Evolutionary conservation across 2,113 vertebrate species (phyloP).

Genomic region (Pteronura brasiliensis): DNA sequence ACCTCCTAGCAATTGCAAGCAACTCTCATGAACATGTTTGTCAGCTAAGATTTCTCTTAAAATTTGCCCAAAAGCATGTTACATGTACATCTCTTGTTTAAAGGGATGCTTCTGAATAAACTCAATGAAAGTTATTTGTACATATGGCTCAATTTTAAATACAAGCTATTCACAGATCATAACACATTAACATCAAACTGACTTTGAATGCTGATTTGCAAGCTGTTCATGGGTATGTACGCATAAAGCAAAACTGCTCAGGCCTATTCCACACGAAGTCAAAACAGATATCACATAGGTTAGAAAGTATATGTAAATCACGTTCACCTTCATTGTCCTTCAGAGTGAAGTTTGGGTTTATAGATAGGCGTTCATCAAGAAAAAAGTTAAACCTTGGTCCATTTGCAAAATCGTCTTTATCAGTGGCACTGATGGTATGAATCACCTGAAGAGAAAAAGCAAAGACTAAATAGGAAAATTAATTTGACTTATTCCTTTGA

Average conservation of each 20-base stretch:
- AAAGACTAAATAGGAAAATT: conserved; percentile 56
- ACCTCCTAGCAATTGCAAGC: conserved; percentile 25
- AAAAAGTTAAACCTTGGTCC: conserved; percentile 94
- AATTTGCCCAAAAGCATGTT: conserved; percentile 63
- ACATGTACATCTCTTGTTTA: conserved; percentile 53
- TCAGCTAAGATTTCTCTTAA: conserved; percentile 66
- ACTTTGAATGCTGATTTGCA: conserved; percentile 53
- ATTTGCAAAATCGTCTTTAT: conserved; percentile 96
- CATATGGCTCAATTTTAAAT: conserved; percentile 72
- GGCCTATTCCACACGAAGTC: not conserved
- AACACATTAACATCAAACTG: conserved; percentile 50
- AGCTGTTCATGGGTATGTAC: conserved; percentile 7
- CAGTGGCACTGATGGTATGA: conserved; percentile 94
- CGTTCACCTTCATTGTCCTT: conserved; percentile 96
- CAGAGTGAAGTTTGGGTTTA: conserved; percentile 97
- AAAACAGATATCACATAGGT: not conserved
- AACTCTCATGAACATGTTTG: conserved; percentile 53
- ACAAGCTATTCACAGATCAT: conserved; percentile 62
- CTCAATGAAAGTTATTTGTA: conserved; percentile 65
- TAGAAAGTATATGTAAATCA: conserved; percentile 10
- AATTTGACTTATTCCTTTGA: not conserved
- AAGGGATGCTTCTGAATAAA: conserved; percentile 58
- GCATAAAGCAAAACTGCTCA: conserved; percentile 32
- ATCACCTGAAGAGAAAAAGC: conserved; percentile 89
- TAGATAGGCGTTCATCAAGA: conserved; percentile 85